phyloP scores from a whole-genome alignment of 2,113 vertebrate species.

The Oophaga pumilio region DNA sequence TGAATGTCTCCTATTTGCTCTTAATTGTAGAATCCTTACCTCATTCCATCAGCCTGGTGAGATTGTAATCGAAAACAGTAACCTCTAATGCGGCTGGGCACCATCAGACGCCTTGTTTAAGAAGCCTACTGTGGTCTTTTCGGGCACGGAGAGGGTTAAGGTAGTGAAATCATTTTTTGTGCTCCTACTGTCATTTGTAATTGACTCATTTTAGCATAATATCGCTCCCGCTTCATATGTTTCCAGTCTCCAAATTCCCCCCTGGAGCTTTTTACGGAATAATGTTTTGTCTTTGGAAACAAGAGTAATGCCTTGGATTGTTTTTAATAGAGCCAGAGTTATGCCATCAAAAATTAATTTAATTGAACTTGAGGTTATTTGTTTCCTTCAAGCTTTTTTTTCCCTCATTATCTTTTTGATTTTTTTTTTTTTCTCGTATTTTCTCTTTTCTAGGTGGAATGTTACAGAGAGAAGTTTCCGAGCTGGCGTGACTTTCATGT shows the following conservation, averaged over 20 bases:
- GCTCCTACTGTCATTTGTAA: slow-evolving; percentile 51
- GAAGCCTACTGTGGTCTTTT: no score
- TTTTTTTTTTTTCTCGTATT: not conserved
- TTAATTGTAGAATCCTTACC: slow-evolving; percentile 44
- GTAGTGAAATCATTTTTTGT: slow-evolving; percentile 46
- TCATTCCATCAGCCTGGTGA: slow-evolving; percentile 42
- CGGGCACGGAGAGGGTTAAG: slow-evolving; percentile 16
- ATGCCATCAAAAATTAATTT: slow-evolving; percentile 6
- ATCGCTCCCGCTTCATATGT: slow-evolving; percentile 26
- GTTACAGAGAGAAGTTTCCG: slow-evolving; percentile 51
- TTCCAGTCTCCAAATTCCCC: slow-evolving; percentile 25
- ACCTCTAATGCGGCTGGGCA: not conserved
- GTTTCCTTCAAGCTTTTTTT: slow-evolving; percentile 51
- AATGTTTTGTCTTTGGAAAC: slow-evolving; percentile 49
- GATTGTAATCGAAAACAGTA: slow-evolving; percentile 10
- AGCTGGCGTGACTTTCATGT: slow-evolving; percentile 51
- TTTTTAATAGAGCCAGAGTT: slow-evolving; percentile 24
- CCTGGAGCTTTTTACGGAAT: slow-evolving; percentile 42
- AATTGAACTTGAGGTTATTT: slow-evolving; percentile 54
- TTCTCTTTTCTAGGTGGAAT: slow-evolving; percentile 60
- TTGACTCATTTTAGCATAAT: slow-evolving; percentile 48
- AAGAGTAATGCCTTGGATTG: slow-evolving; percentile 44
- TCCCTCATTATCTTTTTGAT: slow-evolving; percentile 36
- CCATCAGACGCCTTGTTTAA: not conserved
- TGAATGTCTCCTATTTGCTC: slow-evolving; percentile 20